phyloP scores from a whole-genome alignment of 2,113 vertebrate species.

The Pomatostomus ruficeps region DNA sequence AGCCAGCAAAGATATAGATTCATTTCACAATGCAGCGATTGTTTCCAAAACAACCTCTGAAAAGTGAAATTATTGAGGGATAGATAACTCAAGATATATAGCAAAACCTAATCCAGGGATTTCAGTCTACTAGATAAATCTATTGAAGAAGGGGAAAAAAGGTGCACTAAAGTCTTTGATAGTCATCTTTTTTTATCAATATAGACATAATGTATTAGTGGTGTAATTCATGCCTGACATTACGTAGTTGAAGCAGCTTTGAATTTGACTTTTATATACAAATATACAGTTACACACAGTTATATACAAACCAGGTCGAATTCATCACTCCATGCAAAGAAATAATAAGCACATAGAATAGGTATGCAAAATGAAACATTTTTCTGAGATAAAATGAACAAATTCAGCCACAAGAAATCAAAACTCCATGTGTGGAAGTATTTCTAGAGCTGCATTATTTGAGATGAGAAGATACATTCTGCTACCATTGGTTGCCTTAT shows the following conservation, averaged over 20 bases:
- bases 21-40: background rate
- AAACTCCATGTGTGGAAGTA: rapidly evolving
- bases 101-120: background rate
- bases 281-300: background rate
- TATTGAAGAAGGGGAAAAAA: background rate
- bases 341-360: background rate
- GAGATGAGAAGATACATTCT: background rate
- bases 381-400: background rate
- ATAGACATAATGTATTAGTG: background rate
- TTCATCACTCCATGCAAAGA: background rate
- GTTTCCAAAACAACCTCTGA: background rate
- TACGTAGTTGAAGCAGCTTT: background rate
- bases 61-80: background rate
- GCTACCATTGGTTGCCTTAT: background rate
- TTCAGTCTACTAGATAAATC: background rate
- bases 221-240: background rate
- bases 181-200: background rate
- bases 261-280: background rate
- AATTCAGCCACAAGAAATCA: background rate
- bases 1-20: background rate
- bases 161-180: background rate
- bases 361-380: background rate
- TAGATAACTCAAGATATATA: background rate
- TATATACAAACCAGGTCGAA: background rate
- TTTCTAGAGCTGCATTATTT: background rate